Evolutionary conservation across 2,113 vertebrate genomes (phyloP), one percentile per base, ranked within the genome.

Genomic region (Neogobius melanostomus): DNA sequence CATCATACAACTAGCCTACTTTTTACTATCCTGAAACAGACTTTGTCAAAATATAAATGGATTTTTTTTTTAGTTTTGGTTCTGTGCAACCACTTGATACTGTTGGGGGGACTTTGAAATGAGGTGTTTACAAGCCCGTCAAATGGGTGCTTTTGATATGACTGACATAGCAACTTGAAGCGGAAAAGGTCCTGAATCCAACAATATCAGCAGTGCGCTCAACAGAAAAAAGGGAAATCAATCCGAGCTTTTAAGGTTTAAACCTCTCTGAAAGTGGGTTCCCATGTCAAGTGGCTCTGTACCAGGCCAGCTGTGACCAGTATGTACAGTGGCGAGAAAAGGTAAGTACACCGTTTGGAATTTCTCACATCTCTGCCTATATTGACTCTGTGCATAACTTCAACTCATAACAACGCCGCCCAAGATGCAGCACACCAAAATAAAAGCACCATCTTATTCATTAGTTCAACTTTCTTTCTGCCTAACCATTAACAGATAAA

Each of bases 1-100:
- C 82, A 88, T 91, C 80, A 86, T 65, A 62, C 85, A 83, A 90
- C 86, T 80, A 56, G 82, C 79, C 82, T 82, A 57, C 66, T 62
- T 47, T 14, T 11, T 9, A 43, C 11, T 28, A 79, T 70, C 17
- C 63, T 17, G n/a, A 68, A 74, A 66, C 46, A 81, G 75, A 85
- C 68, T 80, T 82, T 89, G 86, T 87, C 85, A 86, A 73, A 76
- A 76, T 82, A 71, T 85, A 74, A 86, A 51, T 75, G 53, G 77
- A 76, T 85, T 64, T 82, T 71, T 83, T 86, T 2, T 36, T 36
- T 36, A 36, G 82, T 86, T 81, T 71, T 67, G 84, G 75, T 69
- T 82, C 66, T 80, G 60, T 65, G 65, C 66, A 62, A 68, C 48
- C 48, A 43, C 73, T 71, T 28, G 6, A 71, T 76, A 81, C 54